These are phyloP conservation scores for Macaca nemestrina DNA, from an alignment of 2,113 vertebrate genomes.

Conservation along the genomic window DNA sequence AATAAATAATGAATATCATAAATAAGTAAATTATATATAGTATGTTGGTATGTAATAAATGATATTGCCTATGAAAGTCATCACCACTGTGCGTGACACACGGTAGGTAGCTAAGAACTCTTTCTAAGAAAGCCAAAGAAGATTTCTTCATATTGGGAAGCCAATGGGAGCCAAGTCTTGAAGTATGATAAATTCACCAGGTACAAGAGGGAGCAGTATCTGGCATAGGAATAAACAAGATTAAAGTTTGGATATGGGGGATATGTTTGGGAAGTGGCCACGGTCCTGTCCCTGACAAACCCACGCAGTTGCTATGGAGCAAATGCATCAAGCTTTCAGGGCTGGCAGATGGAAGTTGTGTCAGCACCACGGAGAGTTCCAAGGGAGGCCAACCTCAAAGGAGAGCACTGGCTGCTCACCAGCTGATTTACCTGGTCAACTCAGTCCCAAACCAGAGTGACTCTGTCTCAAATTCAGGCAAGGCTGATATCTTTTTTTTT, in stretches of 20 bases:
- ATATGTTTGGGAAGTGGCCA: not conserved
- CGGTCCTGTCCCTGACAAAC: not conserved
- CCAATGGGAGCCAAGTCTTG: not conserved
- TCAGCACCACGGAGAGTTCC: slow-evolving; percentile 70
- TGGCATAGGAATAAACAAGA: not conserved
- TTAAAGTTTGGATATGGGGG: not conserved
- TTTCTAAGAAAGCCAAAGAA: slow-evolving; percentile 3
- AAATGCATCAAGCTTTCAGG: not conserved
- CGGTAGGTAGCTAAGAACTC: not conserved
- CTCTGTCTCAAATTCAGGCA: not conserved
- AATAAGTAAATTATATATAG: not conserved
- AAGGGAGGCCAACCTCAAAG: not conserved
- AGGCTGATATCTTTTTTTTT: not conserved
- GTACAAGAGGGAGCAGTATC: not conserved
- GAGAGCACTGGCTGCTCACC: not conserved
- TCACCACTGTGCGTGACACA: not conserved
- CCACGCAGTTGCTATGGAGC: not conserved
- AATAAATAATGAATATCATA: not conserved
- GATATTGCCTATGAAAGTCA: not conserved
- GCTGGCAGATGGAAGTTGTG: not conserved
- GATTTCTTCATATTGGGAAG: not conserved
- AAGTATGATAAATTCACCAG: not conserved
- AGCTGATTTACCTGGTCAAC: not conserved
- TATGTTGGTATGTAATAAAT: not conserved
- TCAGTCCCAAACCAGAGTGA: not conserved